Evolutionary conservation across 2,113 vertebrate genomes (phyloP).

Genomic region (Suricata suricatta): DNA sequence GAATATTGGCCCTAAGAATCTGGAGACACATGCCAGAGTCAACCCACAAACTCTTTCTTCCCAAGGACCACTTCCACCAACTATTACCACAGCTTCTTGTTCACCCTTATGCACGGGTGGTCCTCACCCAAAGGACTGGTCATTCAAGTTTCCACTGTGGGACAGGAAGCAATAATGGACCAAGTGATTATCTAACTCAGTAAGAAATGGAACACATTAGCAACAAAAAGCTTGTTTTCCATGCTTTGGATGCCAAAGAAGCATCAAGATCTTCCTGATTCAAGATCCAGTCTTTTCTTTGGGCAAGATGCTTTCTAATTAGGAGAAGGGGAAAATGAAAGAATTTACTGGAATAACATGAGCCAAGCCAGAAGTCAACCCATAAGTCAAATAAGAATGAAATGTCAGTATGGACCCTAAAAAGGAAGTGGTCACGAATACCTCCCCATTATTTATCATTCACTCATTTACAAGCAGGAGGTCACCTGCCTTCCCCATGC

Average conservation of each 20-base stretch:
- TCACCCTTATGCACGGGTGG: neutral
- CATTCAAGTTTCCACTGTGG: neutral
- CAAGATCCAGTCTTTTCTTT: neutral
- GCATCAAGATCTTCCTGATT: neutral
- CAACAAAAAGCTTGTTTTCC: conserved; percentile 15
- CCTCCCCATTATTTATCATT: neutral
- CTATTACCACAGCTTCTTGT: neutral
- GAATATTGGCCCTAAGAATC: neutral
- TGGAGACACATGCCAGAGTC: neutral
- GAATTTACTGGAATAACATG: neutral
- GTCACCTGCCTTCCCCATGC: neutral
- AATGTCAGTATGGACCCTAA: neutral
- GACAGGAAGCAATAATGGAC: neutral
- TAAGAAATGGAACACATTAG: neutral
- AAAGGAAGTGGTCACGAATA: neutral
- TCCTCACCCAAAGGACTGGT: neutral
- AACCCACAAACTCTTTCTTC: neutral
- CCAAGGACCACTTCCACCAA: neutral
- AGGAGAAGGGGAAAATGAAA: neutral
- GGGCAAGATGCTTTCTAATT: conserved; percentile 12
- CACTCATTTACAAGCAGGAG: neutral
- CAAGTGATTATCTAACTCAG: neutral
- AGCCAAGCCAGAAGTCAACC: neutral
- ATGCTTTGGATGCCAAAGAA: neutral
- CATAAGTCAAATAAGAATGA: conserved; percentile 8